These are phyloP conservation scores for Oryzias celebensis DNA, from an alignment of 2,113 vertebrate genomes.

Conservation along the genomic window DNA sequence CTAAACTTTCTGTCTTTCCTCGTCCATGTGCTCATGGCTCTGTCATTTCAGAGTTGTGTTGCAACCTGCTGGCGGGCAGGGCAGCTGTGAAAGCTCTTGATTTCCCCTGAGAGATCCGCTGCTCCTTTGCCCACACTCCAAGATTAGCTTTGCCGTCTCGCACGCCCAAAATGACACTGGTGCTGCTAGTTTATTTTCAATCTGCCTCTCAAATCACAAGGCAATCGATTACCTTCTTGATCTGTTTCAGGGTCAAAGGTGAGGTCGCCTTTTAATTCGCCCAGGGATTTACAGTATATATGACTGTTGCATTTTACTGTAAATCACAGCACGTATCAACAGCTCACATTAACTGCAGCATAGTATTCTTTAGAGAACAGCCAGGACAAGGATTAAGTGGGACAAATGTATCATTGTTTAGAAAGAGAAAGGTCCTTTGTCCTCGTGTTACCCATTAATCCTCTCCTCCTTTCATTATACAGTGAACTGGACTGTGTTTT, in stretches of 20 bases:
- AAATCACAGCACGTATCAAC: neutral
- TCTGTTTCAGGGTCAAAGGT: conserved; percentile 50
- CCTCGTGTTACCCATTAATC: neutral
- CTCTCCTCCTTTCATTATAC: neutral
- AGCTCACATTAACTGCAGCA: neutral
- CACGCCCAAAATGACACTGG: conserved; percentile 46
- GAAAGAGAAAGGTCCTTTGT: neutral
- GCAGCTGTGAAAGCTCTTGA: conserved; percentile 64
- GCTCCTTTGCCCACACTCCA: conserved; percentile 60
- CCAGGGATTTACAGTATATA: neutral
- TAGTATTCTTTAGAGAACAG: neutral
- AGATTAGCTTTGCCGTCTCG: conserved; percentile 62
- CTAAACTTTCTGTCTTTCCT: conserved; percentile 41
- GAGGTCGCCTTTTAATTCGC: conserved; percentile 4
- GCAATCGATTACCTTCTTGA: conserved; percentile 33
- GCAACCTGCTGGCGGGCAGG: conserved; percentile 49
- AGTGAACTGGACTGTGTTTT: neutral
- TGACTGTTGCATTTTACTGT: too few relatives aligned
- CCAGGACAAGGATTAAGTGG: neutral
- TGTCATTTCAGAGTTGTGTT: conserved; percentile 55
- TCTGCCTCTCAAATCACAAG: conserved; percentile 36
- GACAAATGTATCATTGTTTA: neutral
- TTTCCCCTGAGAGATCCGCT: conserved; percentile 66
- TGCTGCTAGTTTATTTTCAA: conserved; percentile 58
- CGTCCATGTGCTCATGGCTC: conserved; percentile 14